Evolutionary conservation across 1,140 invertebrate genomes (phyloP).

Genomic region (Aphis craccivora): DNA sequence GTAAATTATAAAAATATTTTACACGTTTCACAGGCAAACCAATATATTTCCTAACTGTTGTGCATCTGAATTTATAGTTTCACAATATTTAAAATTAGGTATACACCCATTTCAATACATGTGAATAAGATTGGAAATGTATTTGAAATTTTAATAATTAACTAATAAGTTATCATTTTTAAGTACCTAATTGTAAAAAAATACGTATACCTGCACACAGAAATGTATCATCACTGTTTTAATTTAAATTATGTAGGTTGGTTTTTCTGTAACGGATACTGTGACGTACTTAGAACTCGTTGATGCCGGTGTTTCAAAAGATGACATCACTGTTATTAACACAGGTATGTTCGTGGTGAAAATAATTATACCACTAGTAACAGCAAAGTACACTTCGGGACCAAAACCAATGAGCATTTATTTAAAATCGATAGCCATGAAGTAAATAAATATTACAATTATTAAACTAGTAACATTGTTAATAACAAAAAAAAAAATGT

Average conservation of each 20-base stretch:
- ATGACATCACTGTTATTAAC: slow-evolving; percentile 89
- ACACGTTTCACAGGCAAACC: background rate
- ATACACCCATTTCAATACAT: background rate
- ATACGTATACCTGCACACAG: background rate
- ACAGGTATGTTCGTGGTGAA: slow-evolving; percentile 93
- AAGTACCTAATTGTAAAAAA: background rate
- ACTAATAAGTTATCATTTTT: background rate
- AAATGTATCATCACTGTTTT: background rate
- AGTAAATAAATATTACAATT: slow-evolving; percentile 21
- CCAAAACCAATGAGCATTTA: slow-evolving; percentile 79
- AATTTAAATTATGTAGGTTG: slow-evolving; percentile 73
- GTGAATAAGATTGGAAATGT: background rate
- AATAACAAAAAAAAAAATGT: background rate
- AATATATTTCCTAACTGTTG: background rate
- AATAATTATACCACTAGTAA: slow-evolving; percentile 88
- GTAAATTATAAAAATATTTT: too few relatives aligned
- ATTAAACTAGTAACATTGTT: background rate
- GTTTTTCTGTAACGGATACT: slow-evolving; percentile 92
- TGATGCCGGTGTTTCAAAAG: slow-evolving; percentile 94
- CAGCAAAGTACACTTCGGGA: slow-evolving; percentile 88
- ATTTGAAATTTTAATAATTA: background rate
- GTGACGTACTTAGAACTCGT: slow-evolving; percentile 95
- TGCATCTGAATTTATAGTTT: background rate
- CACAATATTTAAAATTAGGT: background rate
- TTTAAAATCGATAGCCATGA: background rate